Conservation (phyloP, 2,888 invertebrate genomes). For the Andrena dorsata region DNA sequence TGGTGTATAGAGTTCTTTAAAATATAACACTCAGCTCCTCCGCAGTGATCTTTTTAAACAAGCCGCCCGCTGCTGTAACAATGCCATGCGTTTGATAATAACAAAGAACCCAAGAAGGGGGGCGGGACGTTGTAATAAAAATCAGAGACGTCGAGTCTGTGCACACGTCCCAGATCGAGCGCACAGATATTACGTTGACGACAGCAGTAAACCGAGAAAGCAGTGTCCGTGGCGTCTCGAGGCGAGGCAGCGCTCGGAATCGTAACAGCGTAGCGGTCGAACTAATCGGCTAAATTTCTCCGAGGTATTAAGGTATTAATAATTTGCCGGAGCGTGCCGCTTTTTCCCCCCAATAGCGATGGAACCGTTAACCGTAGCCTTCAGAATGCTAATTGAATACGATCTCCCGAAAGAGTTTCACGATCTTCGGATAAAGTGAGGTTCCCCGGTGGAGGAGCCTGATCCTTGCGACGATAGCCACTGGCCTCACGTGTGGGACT, state of each 20-base stretch:
- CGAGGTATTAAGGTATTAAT: not conserved
- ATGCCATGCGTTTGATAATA: slow-evolving; percentile 13
- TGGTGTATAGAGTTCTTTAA: not conserved
- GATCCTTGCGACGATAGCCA: not conserved
- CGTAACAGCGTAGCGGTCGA: slow-evolving; percentile 13
- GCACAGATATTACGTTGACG: slow-evolving; percentile 23
- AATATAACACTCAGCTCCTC: not conserved
- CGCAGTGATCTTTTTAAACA: too few species aligned
- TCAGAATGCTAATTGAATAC: not conserved
- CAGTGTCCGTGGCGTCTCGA: not conserved
- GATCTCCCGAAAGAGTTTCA: not conserved
- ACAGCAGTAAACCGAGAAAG: slow-evolving; percentile 27
- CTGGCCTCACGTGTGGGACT: not conserved
- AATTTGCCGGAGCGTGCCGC: not conserved
- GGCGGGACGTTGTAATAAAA: slow-evolving; percentile 15
- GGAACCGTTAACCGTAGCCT: slow-evolving; percentile 7
- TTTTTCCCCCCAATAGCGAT: not conserved
- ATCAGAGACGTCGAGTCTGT: slow-evolving; percentile 10
- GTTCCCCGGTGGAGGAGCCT: not conserved
- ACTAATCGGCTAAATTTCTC: slow-evolving; percentile 30
- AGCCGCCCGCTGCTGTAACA: slow-evolving; percentile 11
- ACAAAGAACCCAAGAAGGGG: not conserved
- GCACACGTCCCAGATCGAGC: slow-evolving; percentile 24
- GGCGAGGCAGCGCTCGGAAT: slow-evolving; percentile 9
- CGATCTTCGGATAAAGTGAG: not conserved